Evolutionary conservation across 2,888 invertebrate genomes (phyloP).

Genomic region (Junonia oenone): DNA sequence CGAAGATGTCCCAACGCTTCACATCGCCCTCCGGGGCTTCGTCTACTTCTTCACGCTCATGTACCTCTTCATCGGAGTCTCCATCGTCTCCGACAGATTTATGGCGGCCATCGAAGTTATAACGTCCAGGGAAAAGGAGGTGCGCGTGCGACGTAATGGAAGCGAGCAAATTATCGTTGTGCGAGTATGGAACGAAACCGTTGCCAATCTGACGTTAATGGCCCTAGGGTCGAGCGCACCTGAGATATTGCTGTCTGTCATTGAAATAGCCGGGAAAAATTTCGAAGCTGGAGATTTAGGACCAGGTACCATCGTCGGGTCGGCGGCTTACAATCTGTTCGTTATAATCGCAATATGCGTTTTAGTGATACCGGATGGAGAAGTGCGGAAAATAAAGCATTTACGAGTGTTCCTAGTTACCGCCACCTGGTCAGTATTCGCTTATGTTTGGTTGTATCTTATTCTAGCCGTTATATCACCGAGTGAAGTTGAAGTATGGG

Average conservation of each 20-base stretch:
- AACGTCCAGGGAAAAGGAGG: constrained; percentile 97
- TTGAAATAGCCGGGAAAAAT: constrained; percentile 97
- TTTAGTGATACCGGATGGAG: constrained; percentile 92
- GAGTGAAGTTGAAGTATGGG: constrained; percentile 97
- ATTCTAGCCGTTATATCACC: constrained; percentile 94
- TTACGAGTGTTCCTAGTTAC: constrained; percentile 98
- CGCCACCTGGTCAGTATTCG: constrained; percentile 98
- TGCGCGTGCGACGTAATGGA: constrained; percentile 92
- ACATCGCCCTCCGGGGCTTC: constrained; percentile 90
- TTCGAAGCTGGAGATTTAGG: constrained; percentile 98
- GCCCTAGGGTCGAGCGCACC: constrained; percentile 99
- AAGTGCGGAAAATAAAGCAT: constrained; percentile 96
- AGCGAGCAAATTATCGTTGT: constrained; percentile 95
- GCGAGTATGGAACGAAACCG: constrained; percentile 99
- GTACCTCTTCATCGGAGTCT: constrained; percentile 98
- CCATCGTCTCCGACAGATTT: constrained; percentile 98
- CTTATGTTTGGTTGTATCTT: constrained; percentile 98
- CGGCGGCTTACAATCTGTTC: constrained; percentile 98
- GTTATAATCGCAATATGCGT: constrained; percentile 98
- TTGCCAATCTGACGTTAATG: constrained; percentile 98
- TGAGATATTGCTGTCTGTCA: constrained; percentile 97
- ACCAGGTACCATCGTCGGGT: constrained; percentile 98
- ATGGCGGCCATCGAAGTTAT: constrained; percentile 99
- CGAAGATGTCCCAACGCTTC: constrained; percentile 85
- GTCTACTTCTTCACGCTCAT: constrained; percentile 93